Base-by-base conservation (phyloP, 2,113 vertebrate species). In the Osmerus eperlanus region DNA sequence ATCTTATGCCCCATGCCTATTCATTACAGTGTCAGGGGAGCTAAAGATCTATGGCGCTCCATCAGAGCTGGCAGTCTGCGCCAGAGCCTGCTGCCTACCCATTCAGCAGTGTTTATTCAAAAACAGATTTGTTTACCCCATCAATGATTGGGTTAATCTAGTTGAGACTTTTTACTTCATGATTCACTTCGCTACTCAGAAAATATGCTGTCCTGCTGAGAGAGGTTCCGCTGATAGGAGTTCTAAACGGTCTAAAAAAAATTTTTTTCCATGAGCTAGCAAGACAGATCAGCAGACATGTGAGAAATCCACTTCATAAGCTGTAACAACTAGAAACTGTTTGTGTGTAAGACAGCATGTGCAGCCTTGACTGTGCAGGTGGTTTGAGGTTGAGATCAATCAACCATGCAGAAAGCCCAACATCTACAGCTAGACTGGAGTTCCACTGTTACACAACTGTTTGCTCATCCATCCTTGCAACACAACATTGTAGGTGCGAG, bases 151-250 rank as follows among this genome's bases (percentile, higher is more conserved):
- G 11, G 25, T 16, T 58, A 53, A 75, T 71, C 65, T 55, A 4
- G 47, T 72, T 72, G 68, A 11, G 3, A 41, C 14, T 67, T 51
- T 64, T 75, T 67, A 54, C 65, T 65, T 60, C 73, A 51, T 66
- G 9, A 14, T n/a, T 9, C n/a, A n/a, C 8, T 18, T 3, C 55
- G 8, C 29, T 56, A 25, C 58, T 72, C 59, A 52, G 54, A 59
- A 21, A 53, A 68, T 71, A 71, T 67, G 56, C 23, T 29, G 12
- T 14, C 16, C 1, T 23, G 54, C 29, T 12, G 18, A 61, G 52
- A n/a, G 19, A 28, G 21, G 58, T 51, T n/a, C 55, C 16, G 19
- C n/a, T 18, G 47, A 23, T 19, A 74, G 41, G 67, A 63, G 9
- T 47, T 56, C 53, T 18, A 13, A 21, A 23, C 32, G 14, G 2